phyloP scores from a whole-genome alignment of 2,888 invertebrate genomes.

The Pseudolycoriella hygida region DNA sequence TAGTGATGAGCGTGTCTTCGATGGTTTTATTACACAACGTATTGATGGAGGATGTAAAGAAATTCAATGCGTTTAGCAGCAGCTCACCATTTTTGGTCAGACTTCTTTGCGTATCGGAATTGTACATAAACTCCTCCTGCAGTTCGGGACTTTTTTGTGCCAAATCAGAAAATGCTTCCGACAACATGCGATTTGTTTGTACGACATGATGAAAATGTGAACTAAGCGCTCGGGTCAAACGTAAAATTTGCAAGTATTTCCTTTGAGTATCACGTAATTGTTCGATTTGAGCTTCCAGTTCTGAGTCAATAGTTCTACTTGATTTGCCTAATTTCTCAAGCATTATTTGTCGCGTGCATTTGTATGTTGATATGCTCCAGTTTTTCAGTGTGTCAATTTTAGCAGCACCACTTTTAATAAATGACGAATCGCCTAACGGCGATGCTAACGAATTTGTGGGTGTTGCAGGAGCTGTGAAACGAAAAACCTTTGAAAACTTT shows the following conservation, averaged over 20 bases:
- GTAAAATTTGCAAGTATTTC: constrained; percentile 74
- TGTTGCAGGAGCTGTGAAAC: constrained; percentile 28
- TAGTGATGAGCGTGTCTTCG: constrained; percentile 69
- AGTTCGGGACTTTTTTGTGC: constrained; percentile 93
- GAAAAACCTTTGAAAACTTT: background rate
- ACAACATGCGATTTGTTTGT: constrained; percentile 70
- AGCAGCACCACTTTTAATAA: constrained; percentile 50
- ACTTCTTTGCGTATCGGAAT: constrained; percentile 89
- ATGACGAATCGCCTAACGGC: constrained; percentile 31
- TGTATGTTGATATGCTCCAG: constrained; percentile 97
- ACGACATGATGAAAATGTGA: constrained; percentile 80
- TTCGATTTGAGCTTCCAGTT: constrained; percentile 88
- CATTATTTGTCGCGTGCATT: constrained; percentile 92
- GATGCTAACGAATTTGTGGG: constrained; percentile 27
- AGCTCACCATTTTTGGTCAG: constrained; percentile 88
- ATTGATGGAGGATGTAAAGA: constrained; percentile 89
- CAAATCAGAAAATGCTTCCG: constrained; percentile 86
- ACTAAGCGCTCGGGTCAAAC: constrained; percentile 68
- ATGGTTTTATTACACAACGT: constrained; percentile 96
- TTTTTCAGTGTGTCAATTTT: constrained; percentile 85
- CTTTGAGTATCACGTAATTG: constrained; percentile 83
- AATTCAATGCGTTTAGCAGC: constrained; percentile 79
- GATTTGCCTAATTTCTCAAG: constrained; percentile 93
- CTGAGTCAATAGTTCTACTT: constrained; percentile 76
- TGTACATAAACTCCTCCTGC: constrained; percentile 86